phyloP scores from a whole-genome alignment of 2,797 vertebrate species.

The Squalus acanthias region DNA sequence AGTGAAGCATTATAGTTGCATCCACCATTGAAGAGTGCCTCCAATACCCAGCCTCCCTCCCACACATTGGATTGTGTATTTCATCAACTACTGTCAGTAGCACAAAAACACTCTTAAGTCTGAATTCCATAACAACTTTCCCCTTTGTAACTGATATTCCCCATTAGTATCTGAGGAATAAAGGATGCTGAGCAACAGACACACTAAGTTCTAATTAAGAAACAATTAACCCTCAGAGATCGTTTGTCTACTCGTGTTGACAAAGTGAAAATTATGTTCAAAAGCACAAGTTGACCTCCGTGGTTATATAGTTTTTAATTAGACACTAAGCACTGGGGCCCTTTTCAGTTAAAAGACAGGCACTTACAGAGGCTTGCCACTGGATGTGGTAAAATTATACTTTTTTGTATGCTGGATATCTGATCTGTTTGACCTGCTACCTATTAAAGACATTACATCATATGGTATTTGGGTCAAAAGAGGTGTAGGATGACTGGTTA shows the following conservation, averaged over 20 bases:
- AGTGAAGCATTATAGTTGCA: neutral
- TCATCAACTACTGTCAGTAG: constrained; percentile 45
- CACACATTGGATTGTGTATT: constrained; percentile 42
- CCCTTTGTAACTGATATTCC: constrained; percentile 49
- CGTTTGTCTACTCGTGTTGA: constrained; percentile 22
- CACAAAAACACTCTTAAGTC: constrained; percentile 46
- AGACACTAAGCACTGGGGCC: neutral
- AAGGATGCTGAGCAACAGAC: constrained; percentile 43
- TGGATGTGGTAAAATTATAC: neutral
- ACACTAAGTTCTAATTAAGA: constrained; percentile 42
- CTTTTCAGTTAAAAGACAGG: neutral
- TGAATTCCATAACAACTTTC: constrained; percentile 45
- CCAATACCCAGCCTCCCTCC: neutral
- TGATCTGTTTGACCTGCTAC: neutral
- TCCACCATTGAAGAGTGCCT: neutral
- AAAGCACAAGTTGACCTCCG: constrained; percentile 12
- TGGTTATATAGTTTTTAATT: constrained; percentile 32
- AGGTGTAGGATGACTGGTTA: neutral
- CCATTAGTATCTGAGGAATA: constrained; percentile 46
- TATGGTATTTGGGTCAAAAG: neutral
- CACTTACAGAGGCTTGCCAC: neutral
- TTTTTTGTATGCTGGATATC: neutral
- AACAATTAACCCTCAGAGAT: constrained; percentile 44
- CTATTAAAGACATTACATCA: neutral
- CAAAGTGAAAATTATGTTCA: constrained; percentile 39